A percentile compares a stretch with the other conserved stretches of the same genome.
Conservation (phyloP, 2,113 vertebrate species). For the Oreochromis spilurus region DNA sequence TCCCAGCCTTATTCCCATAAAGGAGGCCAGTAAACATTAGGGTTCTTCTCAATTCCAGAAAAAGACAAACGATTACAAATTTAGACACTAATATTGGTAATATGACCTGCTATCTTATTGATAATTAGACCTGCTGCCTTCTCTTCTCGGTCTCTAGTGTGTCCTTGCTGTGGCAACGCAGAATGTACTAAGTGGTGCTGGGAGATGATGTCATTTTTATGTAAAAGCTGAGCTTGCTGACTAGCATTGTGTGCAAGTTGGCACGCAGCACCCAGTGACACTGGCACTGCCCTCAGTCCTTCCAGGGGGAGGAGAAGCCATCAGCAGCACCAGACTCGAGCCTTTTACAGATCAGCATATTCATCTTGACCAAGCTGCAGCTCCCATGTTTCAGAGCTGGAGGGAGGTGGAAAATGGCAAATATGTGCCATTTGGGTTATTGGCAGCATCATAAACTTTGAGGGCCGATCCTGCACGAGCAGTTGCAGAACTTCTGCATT, state of each 20-base stretch:
- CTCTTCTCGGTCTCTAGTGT: background rate
- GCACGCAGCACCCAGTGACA: conserved; percentile 26
- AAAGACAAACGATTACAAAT: background rate
- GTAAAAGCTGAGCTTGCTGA: conserved; percentile 59
- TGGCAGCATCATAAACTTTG: background rate
- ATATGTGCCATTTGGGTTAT: background rate
- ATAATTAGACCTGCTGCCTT: background rate
- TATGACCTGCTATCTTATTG: background rate
- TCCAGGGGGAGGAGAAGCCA: background rate
- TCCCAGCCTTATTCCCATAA: background rate
- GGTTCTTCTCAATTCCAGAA: background rate
- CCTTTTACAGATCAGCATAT: background rate
- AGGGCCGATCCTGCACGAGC: background rate
- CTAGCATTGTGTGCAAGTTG: conserved; percentile 61
- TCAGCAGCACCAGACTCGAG: background rate
- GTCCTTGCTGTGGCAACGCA: background rate
- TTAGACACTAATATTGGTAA: background rate
- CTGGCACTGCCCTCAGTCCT: conserved; percentile 32
- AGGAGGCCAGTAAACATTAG: background rate
- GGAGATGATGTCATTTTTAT: conserved; percentile 74
- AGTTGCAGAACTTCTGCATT: background rate
- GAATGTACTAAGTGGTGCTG: conserved; percentile 3
- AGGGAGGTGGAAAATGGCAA: background rate
- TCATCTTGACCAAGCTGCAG: background rate
- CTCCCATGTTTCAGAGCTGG: background rate